Evolutionary conservation across 2,888 invertebrate genomes (phyloP).

Genomic region (Ctenicera cuprea): DNA sequence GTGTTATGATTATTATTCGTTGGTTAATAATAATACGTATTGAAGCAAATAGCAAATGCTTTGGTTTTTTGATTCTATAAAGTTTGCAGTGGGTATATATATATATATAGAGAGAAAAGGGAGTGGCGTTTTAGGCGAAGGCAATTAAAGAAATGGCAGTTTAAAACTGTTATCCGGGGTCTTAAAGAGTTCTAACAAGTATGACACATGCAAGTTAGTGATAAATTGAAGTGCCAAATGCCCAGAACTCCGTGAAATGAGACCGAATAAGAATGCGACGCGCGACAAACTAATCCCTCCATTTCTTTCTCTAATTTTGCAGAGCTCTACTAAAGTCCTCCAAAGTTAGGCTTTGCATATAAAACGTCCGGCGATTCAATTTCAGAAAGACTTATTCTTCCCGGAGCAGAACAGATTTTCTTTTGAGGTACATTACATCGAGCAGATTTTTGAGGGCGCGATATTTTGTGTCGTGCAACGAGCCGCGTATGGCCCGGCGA

Average conservation of each 20-base stretch:
- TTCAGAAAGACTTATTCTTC: slow-evolving; percentile 58
- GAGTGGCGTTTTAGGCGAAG: slow-evolving; percentile 16
- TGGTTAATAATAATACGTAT: not conserved
- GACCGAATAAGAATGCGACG: slow-evolving; percentile 68
- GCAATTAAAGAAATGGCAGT: slow-evolving; percentile 49
- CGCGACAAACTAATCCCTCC: slow-evolving; percentile 69
- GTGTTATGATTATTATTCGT: not conserved
- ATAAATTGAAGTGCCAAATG: slow-evolving; percentile 67
- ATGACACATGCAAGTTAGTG: slow-evolving; percentile 62
- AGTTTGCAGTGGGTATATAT: not conserved
- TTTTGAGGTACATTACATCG: slow-evolving; percentile 48
- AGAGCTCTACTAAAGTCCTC: slow-evolving; percentile 67
- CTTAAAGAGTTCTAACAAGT: slow-evolving; percentile 56
- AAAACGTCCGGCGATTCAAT: slow-evolving; percentile 69
- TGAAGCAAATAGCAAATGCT: not conserved
- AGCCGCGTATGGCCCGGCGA: slow-evolving; percentile 47
- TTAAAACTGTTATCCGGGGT: slow-evolving; percentile 52
- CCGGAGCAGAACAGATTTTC: slow-evolving; percentile 47
- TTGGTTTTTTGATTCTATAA: not conserved
- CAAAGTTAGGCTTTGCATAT: slow-evolving; percentile 70
- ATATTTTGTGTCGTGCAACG: slow-evolving; percentile 51
- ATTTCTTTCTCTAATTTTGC: slow-evolving; percentile 71
- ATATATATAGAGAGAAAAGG: too few species aligned
- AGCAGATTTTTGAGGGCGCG: slow-evolving; percentile 48
- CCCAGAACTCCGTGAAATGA: slow-evolving; percentile 70